phyloP scores from a whole-genome alignment of 2,797 vertebrate species.

The Leucoraja ocellata region DNA sequence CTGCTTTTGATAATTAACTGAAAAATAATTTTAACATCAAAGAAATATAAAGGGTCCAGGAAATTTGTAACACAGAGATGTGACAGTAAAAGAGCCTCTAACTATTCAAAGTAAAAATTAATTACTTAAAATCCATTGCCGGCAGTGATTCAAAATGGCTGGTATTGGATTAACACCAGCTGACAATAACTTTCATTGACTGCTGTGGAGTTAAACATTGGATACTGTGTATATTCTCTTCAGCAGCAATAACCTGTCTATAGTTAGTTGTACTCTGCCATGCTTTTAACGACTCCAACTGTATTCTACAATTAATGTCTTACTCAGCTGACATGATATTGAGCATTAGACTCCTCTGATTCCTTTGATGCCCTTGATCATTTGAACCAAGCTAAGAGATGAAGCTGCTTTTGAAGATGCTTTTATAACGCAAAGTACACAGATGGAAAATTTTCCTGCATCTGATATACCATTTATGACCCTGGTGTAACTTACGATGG shows the following conservation, averaged over 20 bases:
- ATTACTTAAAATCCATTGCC: too few species aligned
- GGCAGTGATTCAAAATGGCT: too few species aligned
- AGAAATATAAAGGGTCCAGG: not conserved
- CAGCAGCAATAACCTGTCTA: not conserved
- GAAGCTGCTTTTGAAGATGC: not conserved
- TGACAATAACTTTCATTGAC: too few species aligned
- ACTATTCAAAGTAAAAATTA: not conserved
- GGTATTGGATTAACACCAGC: too few species aligned
- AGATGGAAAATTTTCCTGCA: not conserved
- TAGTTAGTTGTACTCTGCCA: not conserved
- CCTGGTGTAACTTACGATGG: not conserved
- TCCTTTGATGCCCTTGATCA: not conserved
- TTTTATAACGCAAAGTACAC: not conserved
- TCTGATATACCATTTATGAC: not conserved
- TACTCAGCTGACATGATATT: not conserved
- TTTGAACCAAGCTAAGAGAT: not conserved
- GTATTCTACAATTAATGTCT: not conserved
- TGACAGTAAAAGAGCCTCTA: not conserved
- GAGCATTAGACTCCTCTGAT: not conserved
- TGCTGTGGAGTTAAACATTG: too few species aligned
- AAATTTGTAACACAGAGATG: not conserved
- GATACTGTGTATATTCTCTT: not conserved
- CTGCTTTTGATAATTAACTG: not conserved
- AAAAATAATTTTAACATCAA: not conserved
- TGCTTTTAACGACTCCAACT: not conserved